Conservation (phyloP, 2,113 vertebrate species). For the Dipodomys ordii region DNA sequence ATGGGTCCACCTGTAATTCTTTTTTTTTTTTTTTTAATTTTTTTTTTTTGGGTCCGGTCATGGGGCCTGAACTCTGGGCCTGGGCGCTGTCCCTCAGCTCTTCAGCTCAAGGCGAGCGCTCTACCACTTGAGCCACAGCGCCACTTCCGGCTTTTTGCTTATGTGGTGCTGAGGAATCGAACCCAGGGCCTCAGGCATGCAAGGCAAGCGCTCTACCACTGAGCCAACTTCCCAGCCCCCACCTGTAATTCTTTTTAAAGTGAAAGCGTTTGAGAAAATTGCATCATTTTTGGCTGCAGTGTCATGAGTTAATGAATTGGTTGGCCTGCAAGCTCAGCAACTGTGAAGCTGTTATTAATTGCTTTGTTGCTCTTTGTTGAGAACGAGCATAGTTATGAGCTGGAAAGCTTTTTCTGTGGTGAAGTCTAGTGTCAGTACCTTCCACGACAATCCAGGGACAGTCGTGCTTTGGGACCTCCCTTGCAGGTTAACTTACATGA, state of each 20-base stretch:
- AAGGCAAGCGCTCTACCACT: too few species aligned
- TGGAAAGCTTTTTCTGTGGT: neutral
- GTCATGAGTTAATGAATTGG: neutral
- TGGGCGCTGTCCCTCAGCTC: too few species aligned
- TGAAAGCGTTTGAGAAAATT: neutral
- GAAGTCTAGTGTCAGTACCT: neutral
- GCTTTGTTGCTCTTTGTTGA: neutral
- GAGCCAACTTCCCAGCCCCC: too few species aligned
- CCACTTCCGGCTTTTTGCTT: too few species aligned
- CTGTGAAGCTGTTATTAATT: neutral
- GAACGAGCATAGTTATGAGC: neutral
- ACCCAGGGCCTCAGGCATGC: too few species aligned
- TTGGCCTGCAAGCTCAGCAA: conserved; percentile 55
- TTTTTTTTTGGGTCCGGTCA: too few species aligned
- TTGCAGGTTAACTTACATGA: neutral
- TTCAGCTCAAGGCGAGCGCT: too few species aligned
- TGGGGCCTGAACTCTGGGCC: too few species aligned
- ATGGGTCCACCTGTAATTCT: neutral
- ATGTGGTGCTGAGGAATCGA: too few species aligned
- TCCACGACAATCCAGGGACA: neutral
- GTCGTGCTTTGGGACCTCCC: fast-evolving
- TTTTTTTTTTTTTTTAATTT: too few species aligned
- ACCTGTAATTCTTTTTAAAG: conserved; percentile 46
- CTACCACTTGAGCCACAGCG: too few species aligned
- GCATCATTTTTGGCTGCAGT: conserved; percentile 18